Conservation (phyloP, 2,888 invertebrate species). For the Camptogramma bilineatum region DNA sequence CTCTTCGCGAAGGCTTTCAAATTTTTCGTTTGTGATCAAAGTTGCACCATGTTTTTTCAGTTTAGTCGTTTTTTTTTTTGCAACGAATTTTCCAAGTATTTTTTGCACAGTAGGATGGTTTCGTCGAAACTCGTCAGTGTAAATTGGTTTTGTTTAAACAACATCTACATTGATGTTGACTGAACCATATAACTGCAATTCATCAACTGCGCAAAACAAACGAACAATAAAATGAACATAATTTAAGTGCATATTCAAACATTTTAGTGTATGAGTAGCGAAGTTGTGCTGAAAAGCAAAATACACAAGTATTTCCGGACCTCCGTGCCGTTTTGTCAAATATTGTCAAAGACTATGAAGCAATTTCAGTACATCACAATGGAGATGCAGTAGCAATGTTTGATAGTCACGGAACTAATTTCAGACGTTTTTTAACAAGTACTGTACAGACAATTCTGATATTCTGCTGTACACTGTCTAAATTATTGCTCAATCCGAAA, state of each 20-base stretch:
- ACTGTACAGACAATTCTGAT: too few relatives aligned
- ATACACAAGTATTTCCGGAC: not conserved
- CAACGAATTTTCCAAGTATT: not conserved
- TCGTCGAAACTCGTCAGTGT: not conserved
- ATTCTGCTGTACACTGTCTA: too few relatives aligned
- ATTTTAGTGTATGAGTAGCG: not conserved
- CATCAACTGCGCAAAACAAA: not conserved
- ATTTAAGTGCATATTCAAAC: not conserved
- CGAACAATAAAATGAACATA: not conserved
- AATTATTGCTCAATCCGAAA: too few relatives aligned
- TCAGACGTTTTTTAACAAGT: too few relatives aligned
- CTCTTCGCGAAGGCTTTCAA: conserved; percentile 19
- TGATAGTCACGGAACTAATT: not conserved
- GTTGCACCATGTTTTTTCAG: conserved; percentile 12
- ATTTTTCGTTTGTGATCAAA: conserved; percentile 17
- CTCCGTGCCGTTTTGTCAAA: too few relatives aligned
- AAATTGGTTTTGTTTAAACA: not conserved
- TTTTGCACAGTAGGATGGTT: too few relatives aligned
- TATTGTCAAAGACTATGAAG: not conserved
- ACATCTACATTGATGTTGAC: too few relatives aligned
- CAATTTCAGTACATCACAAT: not conserved
- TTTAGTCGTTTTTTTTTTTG: not conserved
- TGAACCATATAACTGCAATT: not conserved
- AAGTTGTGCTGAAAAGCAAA: not conserved
- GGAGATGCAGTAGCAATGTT: not conserved